Base-by-base conservation (phyloP, 1,140 invertebrate genomes). In the Eueides isabella region DNA sequence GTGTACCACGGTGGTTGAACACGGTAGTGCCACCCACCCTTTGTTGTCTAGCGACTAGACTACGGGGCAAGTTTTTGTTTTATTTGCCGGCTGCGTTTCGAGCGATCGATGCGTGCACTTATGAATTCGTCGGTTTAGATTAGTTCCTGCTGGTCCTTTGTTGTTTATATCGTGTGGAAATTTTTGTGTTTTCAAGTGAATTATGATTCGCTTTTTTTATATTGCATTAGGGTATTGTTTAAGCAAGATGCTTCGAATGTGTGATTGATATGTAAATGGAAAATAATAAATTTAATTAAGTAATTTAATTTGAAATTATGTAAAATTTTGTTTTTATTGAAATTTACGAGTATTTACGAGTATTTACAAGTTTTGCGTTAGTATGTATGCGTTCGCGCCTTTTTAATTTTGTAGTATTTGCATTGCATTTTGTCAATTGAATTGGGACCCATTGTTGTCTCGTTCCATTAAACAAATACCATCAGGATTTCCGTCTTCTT, bases 21-120 rank as follows among this genome's bases (percentile, higher is more conserved):
- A 84, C 78, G 77, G 79, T 88, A 81, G 85, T 66, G 48, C 76
- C 80, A 67, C 80, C 80, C 83, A 84, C 82, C 84, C 89, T 91
- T 91, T 91, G 89, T 91, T 91, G 89, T 91, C 89, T 91, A 85
- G 82, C 77, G 86, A 86, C 89, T 86, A 91, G 89, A 89, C 89
- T 81, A 78, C 77, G 84, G 87, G 85, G 76, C 85, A 83, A 82
- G 86, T 86, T 89, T n/a, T 91, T 90, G 88, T 91, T 90, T 89
- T 90, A 89, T 90, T 91, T 89, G 84, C 78, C 78, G 78, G 81
- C 63, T 84, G 38, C 70, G 83, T 86, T 81, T 85, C 82, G 77
- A 83, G 67, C 79, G 88, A 89, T 89, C 88, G 87, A 90, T 91
- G 87, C 77, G 78, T 77, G 80, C 73, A 80, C 44, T 79, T 79